Evolutionary conservation across 1,140 invertebrate species (phyloP).

Genomic region (Venustaconcha ellipsiformis): DNA sequence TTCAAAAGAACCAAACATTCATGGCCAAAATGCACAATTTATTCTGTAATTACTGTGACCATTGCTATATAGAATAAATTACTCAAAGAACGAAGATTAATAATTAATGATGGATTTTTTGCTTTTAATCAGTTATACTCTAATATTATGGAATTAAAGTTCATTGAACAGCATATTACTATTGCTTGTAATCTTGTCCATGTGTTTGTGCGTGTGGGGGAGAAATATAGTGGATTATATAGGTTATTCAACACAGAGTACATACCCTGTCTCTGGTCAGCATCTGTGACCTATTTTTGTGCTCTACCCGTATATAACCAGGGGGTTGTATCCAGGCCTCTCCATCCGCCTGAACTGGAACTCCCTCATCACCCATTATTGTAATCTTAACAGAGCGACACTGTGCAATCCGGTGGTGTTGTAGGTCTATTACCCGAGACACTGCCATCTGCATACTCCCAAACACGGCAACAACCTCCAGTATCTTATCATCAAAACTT

Average conservation of each 20-base stretch:
- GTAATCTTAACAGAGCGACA: conserved; percentile 96
- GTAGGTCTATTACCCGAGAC: conserved; percentile 91
- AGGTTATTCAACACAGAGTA: conserved; percentile 15
- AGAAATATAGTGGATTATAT: not conserved
- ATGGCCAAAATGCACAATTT: no score
- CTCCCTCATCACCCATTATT: conserved; percentile 81
- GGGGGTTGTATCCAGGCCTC: conserved; percentile 99
- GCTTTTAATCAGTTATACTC: no score
- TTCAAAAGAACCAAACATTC: no score
- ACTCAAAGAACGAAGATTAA: no score
- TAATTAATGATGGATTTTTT: no score
- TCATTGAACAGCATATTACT: no score
- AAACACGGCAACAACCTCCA: conserved; percentile 97
- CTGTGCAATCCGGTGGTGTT: conserved; percentile 97
- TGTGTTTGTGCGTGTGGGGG: no score
- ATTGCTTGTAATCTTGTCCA: no score
- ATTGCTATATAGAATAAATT: no score
- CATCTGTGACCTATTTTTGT: conserved; percentile 98
- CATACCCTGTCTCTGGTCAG: conserved; percentile 86
- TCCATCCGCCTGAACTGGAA: conserved; percentile 95
- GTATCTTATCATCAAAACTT: conserved; percentile 84
- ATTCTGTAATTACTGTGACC: no score
- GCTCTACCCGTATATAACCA: conserved; percentile 93
- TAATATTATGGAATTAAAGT: no score
- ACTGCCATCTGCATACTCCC: conserved; percentile 98